Base-by-base conservation (phyloP, 2,888 invertebrate genomes). In the Netelia inedita region DNA sequence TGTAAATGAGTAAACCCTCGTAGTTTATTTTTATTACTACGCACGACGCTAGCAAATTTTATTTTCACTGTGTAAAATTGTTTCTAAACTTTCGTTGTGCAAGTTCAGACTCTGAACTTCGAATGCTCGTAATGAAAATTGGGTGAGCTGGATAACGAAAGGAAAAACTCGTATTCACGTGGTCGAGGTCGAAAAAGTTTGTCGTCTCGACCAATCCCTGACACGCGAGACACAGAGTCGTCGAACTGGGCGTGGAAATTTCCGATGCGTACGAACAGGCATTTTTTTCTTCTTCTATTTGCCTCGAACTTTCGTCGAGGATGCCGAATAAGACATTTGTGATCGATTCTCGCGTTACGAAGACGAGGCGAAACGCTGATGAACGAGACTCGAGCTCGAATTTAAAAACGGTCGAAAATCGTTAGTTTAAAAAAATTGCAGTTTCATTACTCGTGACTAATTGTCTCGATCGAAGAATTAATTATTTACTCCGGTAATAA, bases 191-290 rank as follows among this genome's bases (percentile, higher is more conserved):
- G 55, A 76, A 57, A 46, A 43, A 21, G 35, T 66, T 76, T 76
- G 57, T 68, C 65, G 16, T 41, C n/a, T 14, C 65, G n/a, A 1
- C 43, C 21, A 43, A 14, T 68, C 55, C 10, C n/a, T 14, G 66
- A 14, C 50, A 41, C 43, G 10, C 21, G 21, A 0, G 16, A 21
- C 50, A 8, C 50, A 43, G 1, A 43, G n/a, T 75, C 55, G 46
- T 57, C 41, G 21, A 53, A 43, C 28, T 41, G 75, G 41, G 65
- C 41, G 75, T 75, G 65, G 65, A 75, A 75, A 11, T 75, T 75
- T 75, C 65, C 75, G 41, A 66, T 53, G 65, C 35, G 55, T 66
- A 21, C 19, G 55, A 75, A 35, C 41, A 35, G 41, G 50, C 35
- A 19, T 65, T 53, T 65, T 65, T 23, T 46, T 46, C 14, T 46